Base-by-base conservation (phyloP, 2,797 vertebrate genomes). In the Halcyon badia region DNA sequence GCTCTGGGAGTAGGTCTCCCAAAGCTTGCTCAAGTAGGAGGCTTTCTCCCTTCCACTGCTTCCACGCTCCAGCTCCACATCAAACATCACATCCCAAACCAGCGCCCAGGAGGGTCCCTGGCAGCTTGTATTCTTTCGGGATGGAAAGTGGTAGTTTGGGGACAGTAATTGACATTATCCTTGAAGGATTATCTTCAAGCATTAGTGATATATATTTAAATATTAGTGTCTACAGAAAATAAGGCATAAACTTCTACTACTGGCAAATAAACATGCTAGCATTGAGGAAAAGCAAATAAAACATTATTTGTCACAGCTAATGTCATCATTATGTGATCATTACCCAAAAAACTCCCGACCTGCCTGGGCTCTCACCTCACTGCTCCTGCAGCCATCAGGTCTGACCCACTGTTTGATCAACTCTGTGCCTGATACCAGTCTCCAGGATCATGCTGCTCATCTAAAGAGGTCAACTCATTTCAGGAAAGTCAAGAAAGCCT, bases 191-290 rank as follows among this genome's bases (percentile, higher is more conserved):
- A 14, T 24, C 61, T 26, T 37, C 37, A 21, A 64, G 5, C 4
- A 2, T 20, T 31, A 56, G 6, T 1, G 1, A 30, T 3, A 46
- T 60, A 26, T 31, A 44, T 28, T 56, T 42, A 26, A 37, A 62
- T 21, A 17, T 8, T 31, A 28, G 6, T 7, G 48, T 42, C 30
- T 21, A 8, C 16, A 75, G 31, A 20, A 79, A 76, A 37, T 5
- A 61, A 26, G 6, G n/a, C 18, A 17, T 18, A 13, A 30, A 35
- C 15, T 78, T 41, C 41, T 3, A 3, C 33, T 22, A 4, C 44
- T 5, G 10, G 20, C 21, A 52, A 6, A 0, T 7, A 19, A 37
- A 13, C 0, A 8, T 26, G 12, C 5, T n/a, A 21, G 28, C 44
- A 15, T 6, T 9, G 25, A 44, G 56, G 65, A 76, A 14, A 31